Conservation (phyloP, 1,140 invertebrate genomes). For the Neocloeon triangulifer region DNA sequence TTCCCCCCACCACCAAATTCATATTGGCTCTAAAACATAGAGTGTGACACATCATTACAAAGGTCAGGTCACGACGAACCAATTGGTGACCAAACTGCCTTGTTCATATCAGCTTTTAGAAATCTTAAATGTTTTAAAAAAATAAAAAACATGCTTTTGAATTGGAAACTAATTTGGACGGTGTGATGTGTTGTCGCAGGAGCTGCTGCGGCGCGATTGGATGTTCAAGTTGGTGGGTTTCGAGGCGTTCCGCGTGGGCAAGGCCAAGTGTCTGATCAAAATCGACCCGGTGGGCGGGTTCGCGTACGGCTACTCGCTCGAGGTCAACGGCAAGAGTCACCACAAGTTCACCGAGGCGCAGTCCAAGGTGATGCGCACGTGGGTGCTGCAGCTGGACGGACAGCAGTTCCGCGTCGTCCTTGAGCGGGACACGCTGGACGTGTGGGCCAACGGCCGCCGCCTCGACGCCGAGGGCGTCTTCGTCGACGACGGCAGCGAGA, state of each 20-base stretch:
- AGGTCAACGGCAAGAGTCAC: conserved; percentile 49
- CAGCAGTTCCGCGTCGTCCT: conserved; percentile 37
- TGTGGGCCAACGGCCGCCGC: conserved; percentile 55
- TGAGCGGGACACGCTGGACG: conserved; percentile 56
- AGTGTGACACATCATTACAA: too few species aligned
- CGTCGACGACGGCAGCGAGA: conserved; percentile 59
- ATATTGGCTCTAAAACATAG: too few species aligned
- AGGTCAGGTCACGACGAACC: too few species aligned
- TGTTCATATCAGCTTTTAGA: background rate
- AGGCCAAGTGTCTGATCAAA: conserved; percentile 25
- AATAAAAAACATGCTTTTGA: background rate
- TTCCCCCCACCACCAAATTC: too few species aligned
- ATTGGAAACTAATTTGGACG: background rate
- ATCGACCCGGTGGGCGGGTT: conserved; percentile 61
- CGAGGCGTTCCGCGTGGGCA: conserved; percentile 33
- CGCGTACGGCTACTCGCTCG: conserved; percentile 51
- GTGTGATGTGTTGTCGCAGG: conserved; percentile 25
- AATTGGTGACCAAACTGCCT: too few species aligned
- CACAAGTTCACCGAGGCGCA: conserved; percentile 57
- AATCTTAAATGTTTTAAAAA: background rate
- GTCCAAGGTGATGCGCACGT: conserved; percentile 39
- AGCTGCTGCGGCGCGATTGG: conserved; percentile 54
- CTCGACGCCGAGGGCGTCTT: conserved; percentile 51
- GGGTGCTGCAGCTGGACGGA: conserved; percentile 24
- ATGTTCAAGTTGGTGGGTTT: conserved; percentile 69